Conservation (phyloP, 2,797 vertebrate species). For the Aotus griseimembra region DNA sequence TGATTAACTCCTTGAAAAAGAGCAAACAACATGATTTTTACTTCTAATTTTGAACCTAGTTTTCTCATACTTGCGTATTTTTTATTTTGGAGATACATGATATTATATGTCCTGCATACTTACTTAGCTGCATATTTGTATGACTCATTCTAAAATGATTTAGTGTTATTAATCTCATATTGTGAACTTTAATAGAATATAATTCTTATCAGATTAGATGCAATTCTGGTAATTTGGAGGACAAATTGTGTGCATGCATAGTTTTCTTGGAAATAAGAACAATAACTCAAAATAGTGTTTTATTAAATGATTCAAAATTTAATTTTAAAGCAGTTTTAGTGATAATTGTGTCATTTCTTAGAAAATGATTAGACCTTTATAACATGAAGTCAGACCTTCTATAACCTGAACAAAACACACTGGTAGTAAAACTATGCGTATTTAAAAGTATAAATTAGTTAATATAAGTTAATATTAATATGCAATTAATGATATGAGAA, state of each 20-base stretch:
- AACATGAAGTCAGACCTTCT: neutral
- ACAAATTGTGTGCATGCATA: constrained; percentile 49
- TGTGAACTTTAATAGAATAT: constrained; percentile 76
- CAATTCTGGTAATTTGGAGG: constrained; percentile 73
- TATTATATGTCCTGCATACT: constrained; percentile 42
- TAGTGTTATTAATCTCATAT: constrained; percentile 76
- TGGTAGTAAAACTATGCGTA: neutral
- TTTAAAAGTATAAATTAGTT: neutral
- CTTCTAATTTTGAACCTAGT: neutral
- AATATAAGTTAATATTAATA: no score
- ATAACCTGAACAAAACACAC: neutral
- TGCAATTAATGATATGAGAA: neutral
- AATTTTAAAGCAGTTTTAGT: neutral
- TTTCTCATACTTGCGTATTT: neutral
- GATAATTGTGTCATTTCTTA: neutral
- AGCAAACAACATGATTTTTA: constrained; percentile 54
- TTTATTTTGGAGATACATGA: constrained; percentile 25
- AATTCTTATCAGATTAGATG: constrained; percentile 69
- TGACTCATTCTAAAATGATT: constrained; percentile 68
- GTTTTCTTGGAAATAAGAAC: constrained; percentile 53
- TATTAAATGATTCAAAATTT: constrained; percentile 43
- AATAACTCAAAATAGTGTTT: constrained; percentile 29
- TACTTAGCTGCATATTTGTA: constrained; percentile 37
- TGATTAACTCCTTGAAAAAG: neutral
- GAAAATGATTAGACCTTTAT: neutral